Evolutionary conservation across 2,888 invertebrate genomes (phyloP), one percentile per base, ranked within the genome.

Genomic region (Yponomeuta malinellus): DNA sequence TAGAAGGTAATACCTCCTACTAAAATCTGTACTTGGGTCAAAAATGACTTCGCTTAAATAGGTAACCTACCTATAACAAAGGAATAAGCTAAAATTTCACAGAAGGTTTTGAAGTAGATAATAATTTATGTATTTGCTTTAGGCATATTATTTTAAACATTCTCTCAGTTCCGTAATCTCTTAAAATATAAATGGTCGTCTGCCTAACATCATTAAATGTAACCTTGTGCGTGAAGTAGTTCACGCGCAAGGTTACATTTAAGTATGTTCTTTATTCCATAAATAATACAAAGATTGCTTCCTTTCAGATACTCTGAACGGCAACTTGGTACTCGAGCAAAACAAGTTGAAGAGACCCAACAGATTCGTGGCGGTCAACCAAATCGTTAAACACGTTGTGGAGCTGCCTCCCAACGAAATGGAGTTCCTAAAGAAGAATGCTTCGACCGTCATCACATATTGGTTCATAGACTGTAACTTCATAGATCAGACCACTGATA

Each of bases 401-500:
- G 80, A 85, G 64, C 79, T 97, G 15, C 93, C 93, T 2, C 83
- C 93, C 37, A 91, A 93, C 29, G 97, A 97, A 82, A 78, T 89
- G 59, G 84, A 93, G 70, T 96, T 93, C 81, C 82, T 97, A 33
- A 79, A 82, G 71, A 74, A 78, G 10, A 92, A 92, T 74, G 81
- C 92, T 0, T 92, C 91, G 1, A 80, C 82, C 8, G 87, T 96
- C 15, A 83, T 93, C 43, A 95, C 95, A 0, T 96, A 94, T 82
- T 97, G 97, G 97, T 97, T 96, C 79, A 93, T 96, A 73, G 96
- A 97, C 83, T 97, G 97, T 79, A 86, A 92, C 70, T 95, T 95
- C 78, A 91, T 95, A 70, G 96, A 95, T 63, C 88, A 93, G 73
- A 94, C 95, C 0, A 87, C 90, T 71, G 94, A 95, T 78, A 93